Evolutionary conservation across 2,888 invertebrate species (phyloP).

Genomic region (Galeruca laticollis): DNA sequence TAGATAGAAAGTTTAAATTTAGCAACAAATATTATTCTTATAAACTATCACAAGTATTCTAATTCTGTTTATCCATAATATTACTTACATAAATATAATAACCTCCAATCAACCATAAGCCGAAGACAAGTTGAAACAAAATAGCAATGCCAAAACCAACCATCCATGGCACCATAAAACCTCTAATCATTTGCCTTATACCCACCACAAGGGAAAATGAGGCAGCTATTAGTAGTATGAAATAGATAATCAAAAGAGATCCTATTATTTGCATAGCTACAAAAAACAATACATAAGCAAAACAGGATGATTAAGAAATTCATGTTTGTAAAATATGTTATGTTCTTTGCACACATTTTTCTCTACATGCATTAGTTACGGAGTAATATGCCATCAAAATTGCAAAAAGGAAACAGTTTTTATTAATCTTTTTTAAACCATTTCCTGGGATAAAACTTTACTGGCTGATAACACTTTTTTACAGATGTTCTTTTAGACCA

Average conservation of each 20-base stretch:
- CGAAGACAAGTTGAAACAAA: slow-evolving; percentile 82
- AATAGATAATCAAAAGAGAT: slow-evolving; percentile 72
- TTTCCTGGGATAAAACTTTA: too few species aligned
- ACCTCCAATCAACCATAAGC: slow-evolving; percentile 87
- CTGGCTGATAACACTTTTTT: too few species aligned
- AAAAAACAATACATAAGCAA: slow-evolving; percentile 57
- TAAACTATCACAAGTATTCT: too few species aligned
- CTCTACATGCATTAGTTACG: neutral
- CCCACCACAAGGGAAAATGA: slow-evolving; percentile 75
- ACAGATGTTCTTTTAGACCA: too few species aligned
- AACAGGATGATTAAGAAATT: neutral
- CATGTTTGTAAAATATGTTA: neutral
- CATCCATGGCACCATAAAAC: slow-evolving; percentile 87
- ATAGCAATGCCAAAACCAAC: slow-evolving; percentile 76
- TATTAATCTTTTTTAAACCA: too few species aligned
- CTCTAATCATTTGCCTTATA: slow-evolving; percentile 78
- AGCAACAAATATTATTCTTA: too few species aligned
- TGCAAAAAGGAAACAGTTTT: too few species aligned
- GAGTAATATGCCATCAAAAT: slow-evolving; percentile 5
- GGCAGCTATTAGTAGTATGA: slow-evolving; percentile 70
- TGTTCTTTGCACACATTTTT: neutral
- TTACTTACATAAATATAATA: slow-evolving; percentile 91
- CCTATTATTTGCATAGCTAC: slow-evolving; percentile 82
- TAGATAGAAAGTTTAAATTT: too few species aligned
- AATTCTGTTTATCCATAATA: neutral